Evolutionary conservation across 2,888 invertebrate genomes (phyloP).

Genomic region (Hartigia nigra): DNA sequence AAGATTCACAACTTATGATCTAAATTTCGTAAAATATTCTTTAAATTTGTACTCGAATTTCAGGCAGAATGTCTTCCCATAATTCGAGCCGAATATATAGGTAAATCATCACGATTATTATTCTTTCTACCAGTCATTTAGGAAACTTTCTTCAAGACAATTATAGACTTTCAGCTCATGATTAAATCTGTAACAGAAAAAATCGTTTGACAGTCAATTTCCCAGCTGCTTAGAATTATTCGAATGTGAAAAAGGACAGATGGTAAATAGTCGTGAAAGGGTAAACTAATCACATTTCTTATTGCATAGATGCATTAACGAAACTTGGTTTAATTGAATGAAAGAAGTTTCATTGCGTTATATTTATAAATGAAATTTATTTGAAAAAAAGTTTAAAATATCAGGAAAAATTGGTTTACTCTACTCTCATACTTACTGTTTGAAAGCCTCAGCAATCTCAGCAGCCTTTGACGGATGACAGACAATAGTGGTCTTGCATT

Average conservation of each 20-base stretch:
- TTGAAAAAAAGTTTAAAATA: too few species aligned
- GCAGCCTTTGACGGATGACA: conserved; percentile 82
- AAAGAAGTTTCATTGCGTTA: too few species aligned
- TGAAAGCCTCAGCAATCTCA: conserved; percentile 75
- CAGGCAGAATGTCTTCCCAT: too few species aligned
- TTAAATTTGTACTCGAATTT: too few species aligned
- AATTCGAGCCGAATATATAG: neutral
- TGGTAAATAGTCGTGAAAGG: conserved; percentile 5
- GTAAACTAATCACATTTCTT: conserved; percentile 1
- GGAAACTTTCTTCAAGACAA: conserved; percentile 74
- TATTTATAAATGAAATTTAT: neutral
- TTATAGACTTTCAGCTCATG: conserved; percentile 71
- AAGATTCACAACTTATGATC: too few species aligned
- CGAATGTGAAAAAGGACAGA: neutral
- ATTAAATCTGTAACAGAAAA: conserved; percentile 68
- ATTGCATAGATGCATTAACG: neutral
- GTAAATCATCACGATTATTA: neutral
- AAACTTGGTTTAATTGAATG: neutral
- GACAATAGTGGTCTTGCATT: conserved; percentile 76
- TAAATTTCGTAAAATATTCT: too few species aligned
- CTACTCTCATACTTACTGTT: conserved; percentile 69
- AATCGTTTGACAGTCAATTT: too few species aligned
- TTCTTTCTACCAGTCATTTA: conserved; percentile 67
- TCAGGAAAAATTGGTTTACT: neutral
- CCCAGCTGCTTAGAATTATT: conserved; percentile 5